Evolutionary conservation across 1,140 invertebrate genomes (phyloP), one percentile per base, ranked within the genome.

Genomic region (Drosophila ercepeae): DNA sequence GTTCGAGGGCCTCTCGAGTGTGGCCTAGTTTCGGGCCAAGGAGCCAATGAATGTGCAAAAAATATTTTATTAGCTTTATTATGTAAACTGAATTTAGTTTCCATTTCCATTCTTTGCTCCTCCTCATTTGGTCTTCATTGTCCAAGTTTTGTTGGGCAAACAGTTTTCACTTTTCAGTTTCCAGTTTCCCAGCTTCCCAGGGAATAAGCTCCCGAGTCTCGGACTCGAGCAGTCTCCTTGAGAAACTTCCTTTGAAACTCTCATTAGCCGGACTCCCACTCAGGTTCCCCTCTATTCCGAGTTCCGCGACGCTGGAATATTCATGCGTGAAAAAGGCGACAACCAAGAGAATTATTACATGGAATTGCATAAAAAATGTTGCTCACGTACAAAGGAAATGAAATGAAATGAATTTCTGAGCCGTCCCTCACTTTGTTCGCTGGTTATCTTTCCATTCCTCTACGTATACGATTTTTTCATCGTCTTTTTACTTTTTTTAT

Each of bases 321-420:
- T 75, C 73, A 75, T 81, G 77, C 78, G 73, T 81, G 72, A 73
- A 75, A 39, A 59, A 75, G 52, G 69, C 69, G 55, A 74, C 71
- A 74, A 60, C 54, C 36, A 39, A 53, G 48, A 73, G 77, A 86
- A 88, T 75, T 86, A 88, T 88, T 82, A 67, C 65, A 52, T 14
- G 32, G 55, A 81, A 72, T 75, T 81, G 79, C 59, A 82, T 82
- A 75, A 78, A 81, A 71, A 84, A 78, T 88, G 79, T 78, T 44
- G 76, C 83, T 88, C 82, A 88, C 82, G 82, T 88, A 78, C 83
- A 75, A 82, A 75, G 82, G 83, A 88, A 88, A 88, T 88, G 70
- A 89, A 84, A 84, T 78, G 72, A 84, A 88, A 88, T 89, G 82
- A 88, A 89, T 88, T 89, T 89, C 74, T 75, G 83, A 88, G 82